Conservation (phyloP, 2,113 vertebrate species). For the Microcebus ravelobensis region DNA sequence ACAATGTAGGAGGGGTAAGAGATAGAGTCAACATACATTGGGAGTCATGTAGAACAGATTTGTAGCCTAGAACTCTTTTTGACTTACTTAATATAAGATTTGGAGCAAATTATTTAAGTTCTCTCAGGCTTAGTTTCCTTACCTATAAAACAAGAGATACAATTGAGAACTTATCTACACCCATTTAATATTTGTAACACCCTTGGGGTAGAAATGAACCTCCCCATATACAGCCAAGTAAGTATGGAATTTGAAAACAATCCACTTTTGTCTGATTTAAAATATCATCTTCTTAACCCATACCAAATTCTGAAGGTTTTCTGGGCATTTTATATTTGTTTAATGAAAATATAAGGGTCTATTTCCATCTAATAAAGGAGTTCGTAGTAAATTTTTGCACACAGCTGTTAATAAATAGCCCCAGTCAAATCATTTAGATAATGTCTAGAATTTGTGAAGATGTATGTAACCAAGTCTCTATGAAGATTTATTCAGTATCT, state of each 20-base stretch:
- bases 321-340: background rate
- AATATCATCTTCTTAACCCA: background rate
- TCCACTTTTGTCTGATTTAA: background rate
- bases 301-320: background rate
- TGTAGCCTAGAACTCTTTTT: background rate
- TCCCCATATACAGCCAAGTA: background rate
- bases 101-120: background rate
- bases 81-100: background rate
- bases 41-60: background rate
- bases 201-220: background rate
- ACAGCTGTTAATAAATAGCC: background rate
- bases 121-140: background rate
- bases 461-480: background rate
- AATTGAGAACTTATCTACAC: background rate
- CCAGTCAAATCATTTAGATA: background rate
- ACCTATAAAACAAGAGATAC: background rate
- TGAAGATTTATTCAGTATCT: slow-evolving; percentile 12
- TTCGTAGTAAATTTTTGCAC: background rate
- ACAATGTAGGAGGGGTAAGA: background rate
- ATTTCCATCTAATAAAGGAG: background rate
- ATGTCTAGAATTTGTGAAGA: background rate
- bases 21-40: background rate
- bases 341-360: background rate
- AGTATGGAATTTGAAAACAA: background rate
- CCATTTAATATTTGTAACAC: background rate